Percentiles rank a stretch among this genome's conserved stretches.
Conservation (phyloP, 2,113 vertebrate species). For the Strigops habroptila region DNA sequence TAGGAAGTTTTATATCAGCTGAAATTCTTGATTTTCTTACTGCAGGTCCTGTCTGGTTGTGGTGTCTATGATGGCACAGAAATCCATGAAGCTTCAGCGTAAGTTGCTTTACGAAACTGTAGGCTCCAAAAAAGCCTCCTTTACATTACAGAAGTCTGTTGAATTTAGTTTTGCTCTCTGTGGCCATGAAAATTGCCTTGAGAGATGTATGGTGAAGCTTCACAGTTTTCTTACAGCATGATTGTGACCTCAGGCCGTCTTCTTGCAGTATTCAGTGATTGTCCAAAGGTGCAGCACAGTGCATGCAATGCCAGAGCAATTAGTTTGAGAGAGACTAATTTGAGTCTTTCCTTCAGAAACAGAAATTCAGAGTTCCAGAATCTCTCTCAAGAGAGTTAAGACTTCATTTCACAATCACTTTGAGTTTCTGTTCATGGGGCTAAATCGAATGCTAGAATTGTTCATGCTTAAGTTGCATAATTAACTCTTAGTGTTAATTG, state of each 20-base stretch:
- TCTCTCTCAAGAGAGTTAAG: background rate
- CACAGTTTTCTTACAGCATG: background rate
- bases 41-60: conserved; percentile 85
- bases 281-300: background rate
- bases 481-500: background rate
- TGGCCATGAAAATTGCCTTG: background rate
- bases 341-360: background rate
- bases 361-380: background rate
- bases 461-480: background rate
- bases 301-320: background rate
- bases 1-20: background rate
- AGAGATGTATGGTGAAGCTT: background rate
- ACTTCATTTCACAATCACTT: background rate
- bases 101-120: conserved; percentile 46
- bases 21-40: background rate
- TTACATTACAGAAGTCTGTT: background rate
- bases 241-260: background rate
- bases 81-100: conserved; percentile 89
- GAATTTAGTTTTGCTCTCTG: background rate
- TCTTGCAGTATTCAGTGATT: background rate
- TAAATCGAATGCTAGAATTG: background rate
- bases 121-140: background rate
- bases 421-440: background rate
- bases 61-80: conserved; percentile 88
- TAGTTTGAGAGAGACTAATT: background rate